Conservation (phyloP, 2,113 vertebrate genomes). For the rabbit (Oryctolagus cuniculus) region DNA sequence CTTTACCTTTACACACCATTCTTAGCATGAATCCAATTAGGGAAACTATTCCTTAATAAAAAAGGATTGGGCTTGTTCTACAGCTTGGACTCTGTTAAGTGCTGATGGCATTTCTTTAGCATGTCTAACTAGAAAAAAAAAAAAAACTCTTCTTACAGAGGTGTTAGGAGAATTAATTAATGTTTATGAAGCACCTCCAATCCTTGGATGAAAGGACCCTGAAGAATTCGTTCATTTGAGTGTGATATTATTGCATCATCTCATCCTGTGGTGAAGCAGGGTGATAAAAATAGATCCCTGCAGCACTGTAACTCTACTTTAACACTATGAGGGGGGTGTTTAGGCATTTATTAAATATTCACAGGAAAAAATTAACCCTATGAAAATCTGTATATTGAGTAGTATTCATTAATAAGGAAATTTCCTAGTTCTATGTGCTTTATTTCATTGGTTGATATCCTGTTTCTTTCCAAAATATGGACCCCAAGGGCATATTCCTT, state of each 20-base stretch:
- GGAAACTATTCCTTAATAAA: not conserved
- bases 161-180: conserved; percentile 80
- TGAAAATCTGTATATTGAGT: not conserved
- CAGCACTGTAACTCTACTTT: not conserved
- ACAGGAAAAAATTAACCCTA: not conserved
- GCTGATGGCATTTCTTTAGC: conserved; percentile 35
- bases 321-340: not conserved
- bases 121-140: conserved; percentile 36
- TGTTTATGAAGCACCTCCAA: conserved; percentile 76
- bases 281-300: conserved; percentile 52
- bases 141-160: conserved; percentile 63
- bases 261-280: not conserved
- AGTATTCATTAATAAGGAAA: not conserved
- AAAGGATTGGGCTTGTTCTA: conserved; percentile 25
- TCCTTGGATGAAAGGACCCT: conserved; percentile 50
- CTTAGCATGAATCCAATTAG: conserved; percentile 54
- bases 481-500: not conserved
- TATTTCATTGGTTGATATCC: not conserved
- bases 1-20: conserved; percentile 7
- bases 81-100: conserved; percentile 38
- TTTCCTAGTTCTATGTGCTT: not conserved
- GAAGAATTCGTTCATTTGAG: conserved; percentile 66
- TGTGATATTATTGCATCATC: conserved; percentile 63
- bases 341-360: not conserved
- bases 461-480: not conserved